Evolutionary conservation across 2,113 vertebrate genomes (phyloP).

Genomic region (Pteropus alecto): DNA sequence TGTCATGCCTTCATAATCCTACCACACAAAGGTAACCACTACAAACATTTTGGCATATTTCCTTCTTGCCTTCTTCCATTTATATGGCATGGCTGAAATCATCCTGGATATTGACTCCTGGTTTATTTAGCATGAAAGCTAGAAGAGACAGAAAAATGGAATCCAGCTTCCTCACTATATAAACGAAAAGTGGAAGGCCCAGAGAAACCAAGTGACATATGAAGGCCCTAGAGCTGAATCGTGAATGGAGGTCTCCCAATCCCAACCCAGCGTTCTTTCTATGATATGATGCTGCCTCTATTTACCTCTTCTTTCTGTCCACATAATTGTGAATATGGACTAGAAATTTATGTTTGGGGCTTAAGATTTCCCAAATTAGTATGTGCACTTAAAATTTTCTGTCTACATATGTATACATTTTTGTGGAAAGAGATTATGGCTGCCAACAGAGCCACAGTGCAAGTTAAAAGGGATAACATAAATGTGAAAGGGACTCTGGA

Average conservation of each 20-base stretch:
- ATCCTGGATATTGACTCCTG: neutral
- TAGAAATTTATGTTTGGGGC: neutral
- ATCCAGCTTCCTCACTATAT: neutral
- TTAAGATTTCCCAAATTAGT: neutral
- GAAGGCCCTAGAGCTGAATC: neutral
- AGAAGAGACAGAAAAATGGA: constrained; percentile 23
- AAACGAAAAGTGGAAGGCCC: neutral
- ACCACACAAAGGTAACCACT: neutral
- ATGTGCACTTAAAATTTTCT: neutral
- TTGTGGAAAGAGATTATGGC: neutral
- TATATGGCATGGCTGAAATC: neutral
- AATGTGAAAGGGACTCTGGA: neutral
- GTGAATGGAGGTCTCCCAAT: neutral
- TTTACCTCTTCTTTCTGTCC: constrained; percentile 18
- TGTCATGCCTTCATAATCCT: neutral
- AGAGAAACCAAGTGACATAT: neutral
- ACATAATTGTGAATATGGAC: neutral
- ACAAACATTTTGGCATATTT: neutral
- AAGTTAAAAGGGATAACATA: neutral
- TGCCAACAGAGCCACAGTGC: neutral
- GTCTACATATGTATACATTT: neutral
- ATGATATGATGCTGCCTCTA: neutral
- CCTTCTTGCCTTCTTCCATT: neutral
- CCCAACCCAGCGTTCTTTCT: neutral
- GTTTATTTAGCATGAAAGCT: neutral